phyloP scores from a whole-genome alignment of 2,888 invertebrate species.

The Plusia festucae region DNA sequence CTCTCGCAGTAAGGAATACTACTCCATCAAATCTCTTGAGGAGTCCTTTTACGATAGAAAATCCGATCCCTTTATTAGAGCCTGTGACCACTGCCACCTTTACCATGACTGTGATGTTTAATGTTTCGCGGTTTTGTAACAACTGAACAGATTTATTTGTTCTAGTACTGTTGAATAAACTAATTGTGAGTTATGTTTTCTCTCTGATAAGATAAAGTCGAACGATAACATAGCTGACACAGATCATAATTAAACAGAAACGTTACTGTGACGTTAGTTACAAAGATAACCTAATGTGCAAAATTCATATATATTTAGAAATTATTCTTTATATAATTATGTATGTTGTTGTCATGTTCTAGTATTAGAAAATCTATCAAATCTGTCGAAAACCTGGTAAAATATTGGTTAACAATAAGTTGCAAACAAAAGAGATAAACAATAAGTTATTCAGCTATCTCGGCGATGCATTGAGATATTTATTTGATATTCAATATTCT shows the following conservation, averaged over 20 bases:
- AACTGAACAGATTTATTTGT: constrained; percentile 14
- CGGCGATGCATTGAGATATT: too few relatives aligned
- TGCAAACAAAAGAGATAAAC: too few relatives aligned
- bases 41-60: constrained; percentile 89
- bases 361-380: too few relatives aligned
- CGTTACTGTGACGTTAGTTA: neutral
- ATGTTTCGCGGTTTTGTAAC: neutral
- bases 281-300: too few relatives aligned
- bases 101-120: constrained; percentile 31
- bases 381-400: too few relatives aligned
- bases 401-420: too few relatives aligned
- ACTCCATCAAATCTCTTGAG: constrained; percentile 90
- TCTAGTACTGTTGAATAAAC: constrained; percentile 2
- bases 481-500: too few relatives aligned
- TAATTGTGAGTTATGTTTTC: neutral
- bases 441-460: too few relatives aligned
- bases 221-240: constrained; percentile 6
- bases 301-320: too few relatives aligned
- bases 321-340: too few relatives aligned
- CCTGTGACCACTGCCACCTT: constrained; percentile 88
- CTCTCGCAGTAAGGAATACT: constrained; percentile 86
- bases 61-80: constrained; percentile 92
- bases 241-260: constrained; percentile 12
- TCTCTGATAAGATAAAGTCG: constrained; percentile 30
- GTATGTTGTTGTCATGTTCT: too few relatives aligned